These are phyloP conservation scores for Macropodus opercularis DNA, from an alignment of 2,797 vertebrate species.

Conservation along the genomic window DNA sequence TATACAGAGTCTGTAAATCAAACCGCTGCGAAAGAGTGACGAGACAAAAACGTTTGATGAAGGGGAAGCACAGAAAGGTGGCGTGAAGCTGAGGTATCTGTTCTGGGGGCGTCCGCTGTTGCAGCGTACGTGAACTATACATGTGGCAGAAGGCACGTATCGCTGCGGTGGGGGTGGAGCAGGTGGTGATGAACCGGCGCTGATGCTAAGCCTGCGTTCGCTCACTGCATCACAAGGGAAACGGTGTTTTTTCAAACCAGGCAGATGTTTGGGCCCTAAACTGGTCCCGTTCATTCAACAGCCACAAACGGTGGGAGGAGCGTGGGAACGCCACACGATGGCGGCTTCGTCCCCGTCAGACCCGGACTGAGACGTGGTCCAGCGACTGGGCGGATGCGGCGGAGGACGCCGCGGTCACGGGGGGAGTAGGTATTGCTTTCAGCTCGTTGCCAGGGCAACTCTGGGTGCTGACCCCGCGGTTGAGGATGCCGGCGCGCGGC, in stretches of 20 bases:
- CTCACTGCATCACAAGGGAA: constrained; percentile 33
- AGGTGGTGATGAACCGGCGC: constrained; percentile 3
- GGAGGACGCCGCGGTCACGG: background rate
- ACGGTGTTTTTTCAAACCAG: constrained; percentile 7
- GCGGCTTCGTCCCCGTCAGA: too few species aligned
- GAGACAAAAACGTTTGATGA: constrained; percentile 7
- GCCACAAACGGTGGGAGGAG: constrained; percentile 10
- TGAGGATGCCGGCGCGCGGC: constrained; percentile 62
- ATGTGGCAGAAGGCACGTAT: constrained; percentile 73
- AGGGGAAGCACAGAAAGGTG: constrained; percentile 1
- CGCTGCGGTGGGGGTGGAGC: constrained; percentile 4
- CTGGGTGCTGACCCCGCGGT: constrained; percentile 82
- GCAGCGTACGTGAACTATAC: constrained; percentile 11
- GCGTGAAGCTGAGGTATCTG: constrained; percentile 55
- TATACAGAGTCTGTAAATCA: constrained; percentile 9
- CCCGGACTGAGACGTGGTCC: constrained; percentile 66
- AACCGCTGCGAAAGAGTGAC: background rate
- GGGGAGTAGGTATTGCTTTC: constrained; percentile 85
- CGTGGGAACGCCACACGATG: constrained; percentile 2
- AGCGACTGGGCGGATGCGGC: constrained; percentile 49
- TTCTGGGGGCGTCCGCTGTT: constrained; percentile 28
- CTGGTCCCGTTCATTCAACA: background rate
- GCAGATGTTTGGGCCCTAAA: background rate
- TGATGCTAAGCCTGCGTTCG: constrained; percentile 11
- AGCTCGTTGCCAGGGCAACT: constrained; percentile 83